These are phyloP conservation scores for Sinodicranocentrus sp. DNA, from an alignment of 2,888 invertebrate species.

Conservation along the genomic window DNA sequence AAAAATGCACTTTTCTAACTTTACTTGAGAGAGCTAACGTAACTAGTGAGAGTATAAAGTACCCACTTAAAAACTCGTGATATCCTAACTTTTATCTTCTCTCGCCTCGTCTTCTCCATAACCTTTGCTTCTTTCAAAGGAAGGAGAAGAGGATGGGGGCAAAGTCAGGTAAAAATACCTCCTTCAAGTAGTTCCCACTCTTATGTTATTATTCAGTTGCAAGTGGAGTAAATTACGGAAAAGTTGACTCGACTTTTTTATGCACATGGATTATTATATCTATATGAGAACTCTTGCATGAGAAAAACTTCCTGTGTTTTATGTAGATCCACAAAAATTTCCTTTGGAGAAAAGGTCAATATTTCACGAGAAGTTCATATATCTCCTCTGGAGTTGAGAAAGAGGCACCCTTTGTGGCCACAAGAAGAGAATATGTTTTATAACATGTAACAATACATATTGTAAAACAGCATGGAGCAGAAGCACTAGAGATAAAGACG, in stretches of 20 bases:
- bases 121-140: no score
- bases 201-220: conserved; percentile 44
- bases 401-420: conserved; percentile 53
- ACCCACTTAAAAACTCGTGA: no score
- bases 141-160: no score
- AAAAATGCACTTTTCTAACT: no score
- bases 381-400: background rate
- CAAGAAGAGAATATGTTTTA: conserved; percentile 16
- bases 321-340: conserved; percentile 16
- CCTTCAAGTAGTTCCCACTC: background rate
- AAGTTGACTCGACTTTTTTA: conserved; percentile 9
- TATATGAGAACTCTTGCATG: background rate
- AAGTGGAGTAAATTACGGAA: conserved; percentile 42
- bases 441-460: conserved; percentile 10
- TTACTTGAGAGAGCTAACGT: no score
- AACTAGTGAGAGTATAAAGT: no score
- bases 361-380: conserved; percentile 33
- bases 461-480: conserved; percentile 42
- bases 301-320: conserved; percentile 17
- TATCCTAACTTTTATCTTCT: conserved; percentile 7
- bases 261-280: background rate
- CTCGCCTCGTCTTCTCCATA: background rate
- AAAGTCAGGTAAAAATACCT: no score
- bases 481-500: conserved; percentile 26
- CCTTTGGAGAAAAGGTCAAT: conserved; percentile 44